Base-by-base conservation (phyloP, 2,113 vertebrate genomes). In the Xyrauchen texanus region DNA sequence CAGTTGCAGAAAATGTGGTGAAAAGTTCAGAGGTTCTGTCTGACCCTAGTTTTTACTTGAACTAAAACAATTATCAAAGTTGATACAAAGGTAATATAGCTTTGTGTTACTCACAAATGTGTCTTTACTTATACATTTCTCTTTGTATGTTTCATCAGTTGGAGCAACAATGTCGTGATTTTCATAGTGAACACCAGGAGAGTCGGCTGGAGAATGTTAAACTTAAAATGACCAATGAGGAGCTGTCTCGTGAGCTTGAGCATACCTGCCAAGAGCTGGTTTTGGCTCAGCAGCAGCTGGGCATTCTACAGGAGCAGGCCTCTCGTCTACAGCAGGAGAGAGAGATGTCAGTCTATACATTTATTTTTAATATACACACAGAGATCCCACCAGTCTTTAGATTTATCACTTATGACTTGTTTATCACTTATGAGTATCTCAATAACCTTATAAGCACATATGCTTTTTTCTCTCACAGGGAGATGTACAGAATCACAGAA, bases 401-500 rank as follows among this genome's bases (percentile, higher is more conserved):
- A 34, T 34, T 1, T 34, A 34, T 34, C 21, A 34, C 21, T 34
- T 34, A 34, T 34, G 21, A 34, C 21, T 34, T 34, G 21, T 34
- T 34, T 34, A 34, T 34, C 21, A 34, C 21, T 34, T 34, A 34
- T 34, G 21, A 34, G 21, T 34, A 34, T 34, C 21, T 34, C 21
- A 58, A 10, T 4, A 10, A 11, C 6, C 51, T 15, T 34, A 58
- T 4, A 16, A 21, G 46, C n/a, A 57, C 10, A 57, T 52, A 44
- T 7, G 5, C 53, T 63, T 3, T 60, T 7, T 66, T 7, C 10
- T 47, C 21, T 85, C 84, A 6, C 79, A 98, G 96, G 92, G 96
- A 98, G 80, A 93, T 97, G 81, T 98, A 96, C 86, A 86, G 88
- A 5, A 92, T 98, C 16, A 95, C 94, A 0, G 97, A 98, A 87